Conservation (phyloP, 2,888 invertebrate genomes). For the Calliphora vomitoria region DNA sequence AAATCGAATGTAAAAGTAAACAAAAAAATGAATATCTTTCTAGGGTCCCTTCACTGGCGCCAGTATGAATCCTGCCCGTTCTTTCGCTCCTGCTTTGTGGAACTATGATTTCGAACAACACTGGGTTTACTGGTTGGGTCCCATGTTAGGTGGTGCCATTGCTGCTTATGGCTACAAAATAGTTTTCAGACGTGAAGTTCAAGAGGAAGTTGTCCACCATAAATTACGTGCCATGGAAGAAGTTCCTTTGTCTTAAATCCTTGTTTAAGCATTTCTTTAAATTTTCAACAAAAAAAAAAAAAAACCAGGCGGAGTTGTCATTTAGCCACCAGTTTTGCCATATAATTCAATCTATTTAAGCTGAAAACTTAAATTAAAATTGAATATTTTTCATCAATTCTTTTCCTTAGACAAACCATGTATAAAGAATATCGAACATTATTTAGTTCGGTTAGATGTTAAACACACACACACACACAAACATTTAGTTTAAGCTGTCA, state of each 20-base stretch:
- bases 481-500: slow-evolving; percentile 18
- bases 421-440: slow-evolving; percentile 26
- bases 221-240: slow-evolving; percentile 82
- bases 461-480: slow-evolving; percentile 6
- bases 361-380: slow-evolving; percentile 36
- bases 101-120: slow-evolving; percentile 88
- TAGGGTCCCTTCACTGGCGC: slow-evolving; percentile 90
- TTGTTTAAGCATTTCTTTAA: neutral
- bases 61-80: slow-evolving; percentile 90
- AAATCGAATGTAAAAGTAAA: neutral
- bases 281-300: neutral
- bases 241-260: slow-evolving; percentile 81
- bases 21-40: neutral
- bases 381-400: slow-evolving; percentile 33
- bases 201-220: slow-evolving; percentile 79
- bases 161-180: slow-evolving; percentile 85
- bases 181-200: slow-evolving; percentile 83
- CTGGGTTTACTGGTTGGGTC: slow-evolving; percentile 91
- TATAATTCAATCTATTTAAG: slow-evolving; percentile 44
- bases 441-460: slow-evolving; percentile 1
- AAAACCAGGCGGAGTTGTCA: neutral
- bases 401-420: neutral
- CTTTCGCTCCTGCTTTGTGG: slow-evolving; percentile 90
- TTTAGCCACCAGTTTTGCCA: slow-evolving; percentile 52
- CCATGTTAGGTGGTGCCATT: slow-evolving; percentile 84